Evolutionary conservation across 35 echinoderm and acorn worm species (phyloP), one percentile per base, ranked within the genome.

Genomic region (Chiridota heheva): DNA sequence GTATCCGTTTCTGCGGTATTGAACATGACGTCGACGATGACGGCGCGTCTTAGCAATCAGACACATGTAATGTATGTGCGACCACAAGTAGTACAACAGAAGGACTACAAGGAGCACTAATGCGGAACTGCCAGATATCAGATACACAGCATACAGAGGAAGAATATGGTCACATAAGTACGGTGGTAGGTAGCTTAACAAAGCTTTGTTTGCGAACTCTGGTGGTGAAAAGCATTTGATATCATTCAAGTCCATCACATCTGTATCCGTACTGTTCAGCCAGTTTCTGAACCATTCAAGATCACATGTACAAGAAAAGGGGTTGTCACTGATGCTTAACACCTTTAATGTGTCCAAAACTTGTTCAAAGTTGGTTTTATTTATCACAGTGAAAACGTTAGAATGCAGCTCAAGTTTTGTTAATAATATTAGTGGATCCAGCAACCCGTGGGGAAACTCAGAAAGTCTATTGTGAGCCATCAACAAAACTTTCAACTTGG

Each of bases 251-350:
- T 93, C 86, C 2, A 43, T 8, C 7, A 93, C 69, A 2, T 3
- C 31, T 0, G 84, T 73, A 7, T 83, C 28, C 7, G 90, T 93
- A 7, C 63, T 42, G 27, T 93, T 80, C 29, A 88, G 82, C 84
- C 84, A 93, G 18, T 88, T 44, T 1, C 90, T 69, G 62, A 93
- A 88, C 90, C 90, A 93, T 43, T 83, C 67, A 56, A 88, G 58
- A 4, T 88, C 49, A 62, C 90, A 93, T 29, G 78, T 69, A 40
- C 90, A 93, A 8, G 79, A 82, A 35, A 82, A 93, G 0, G 78
- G 70, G 51, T 88, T 93, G 16, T 49, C 36, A 20, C 75, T 78
- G 22, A 92, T 81, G 44, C 53, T 59, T 18, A 92, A 77, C 6
- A 43, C 47, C 36, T 82, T 3, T 2, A 92, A 84, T 18, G 76